Evolutionary conservation across 2,797 vertebrate species (phyloP).

Genomic region (Channa striata): DNA sequence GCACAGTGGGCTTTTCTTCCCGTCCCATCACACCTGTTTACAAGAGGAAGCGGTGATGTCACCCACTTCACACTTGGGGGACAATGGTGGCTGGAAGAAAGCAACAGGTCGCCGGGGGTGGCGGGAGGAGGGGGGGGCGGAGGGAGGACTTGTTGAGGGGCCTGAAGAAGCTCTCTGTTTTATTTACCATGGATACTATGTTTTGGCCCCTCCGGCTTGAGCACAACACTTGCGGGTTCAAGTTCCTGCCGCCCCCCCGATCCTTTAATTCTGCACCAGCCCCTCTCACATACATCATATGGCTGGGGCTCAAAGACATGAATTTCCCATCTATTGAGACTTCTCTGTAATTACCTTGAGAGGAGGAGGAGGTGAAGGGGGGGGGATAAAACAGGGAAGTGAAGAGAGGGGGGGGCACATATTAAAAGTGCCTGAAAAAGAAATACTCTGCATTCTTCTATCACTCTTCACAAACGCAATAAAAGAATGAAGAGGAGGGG

Average conservation of each 20-base stretch:
- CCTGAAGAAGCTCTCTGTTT: conserved; percentile 74
- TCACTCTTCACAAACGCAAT: conserved; percentile 82
- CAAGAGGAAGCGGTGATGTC: conserved; percentile 86
- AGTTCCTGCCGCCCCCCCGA: conserved; percentile 74
- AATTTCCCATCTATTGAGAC: conserved; percentile 86
- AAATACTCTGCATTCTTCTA: conserved; percentile 86
- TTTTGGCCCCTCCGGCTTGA: conserved; percentile 73
- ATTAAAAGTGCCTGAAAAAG: conserved; percentile 86
- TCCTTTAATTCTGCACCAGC: conserved; percentile 62
- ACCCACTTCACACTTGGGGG: conserved; percentile 73
- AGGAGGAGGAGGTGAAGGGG: conserved; percentile 51
- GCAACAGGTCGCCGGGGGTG: conserved; percentile 72
- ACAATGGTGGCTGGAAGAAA: conserved; percentile 79
- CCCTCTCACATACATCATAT: conserved; percentile 76
- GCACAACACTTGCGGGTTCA: conserved; percentile 80
- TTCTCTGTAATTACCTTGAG: conserved; percentile 86
- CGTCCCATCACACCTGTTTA: conserved; percentile 85
- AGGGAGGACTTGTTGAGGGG: conserved; percentile 33
- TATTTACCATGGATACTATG: conserved; percentile 81
- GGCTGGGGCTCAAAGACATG: conserved; percentile 77
- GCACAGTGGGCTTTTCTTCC: conserved; percentile 39
- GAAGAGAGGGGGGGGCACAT: conserved; percentile 68
- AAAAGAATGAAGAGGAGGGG: conserved; percentile 75
- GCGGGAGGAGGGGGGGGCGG: conserved; percentile 14
- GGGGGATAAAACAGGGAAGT: conserved; percentile 53